phyloP scores from a whole-genome alignment of 2,888 invertebrate genomes.

The Tiliacea aurago region DNA sequence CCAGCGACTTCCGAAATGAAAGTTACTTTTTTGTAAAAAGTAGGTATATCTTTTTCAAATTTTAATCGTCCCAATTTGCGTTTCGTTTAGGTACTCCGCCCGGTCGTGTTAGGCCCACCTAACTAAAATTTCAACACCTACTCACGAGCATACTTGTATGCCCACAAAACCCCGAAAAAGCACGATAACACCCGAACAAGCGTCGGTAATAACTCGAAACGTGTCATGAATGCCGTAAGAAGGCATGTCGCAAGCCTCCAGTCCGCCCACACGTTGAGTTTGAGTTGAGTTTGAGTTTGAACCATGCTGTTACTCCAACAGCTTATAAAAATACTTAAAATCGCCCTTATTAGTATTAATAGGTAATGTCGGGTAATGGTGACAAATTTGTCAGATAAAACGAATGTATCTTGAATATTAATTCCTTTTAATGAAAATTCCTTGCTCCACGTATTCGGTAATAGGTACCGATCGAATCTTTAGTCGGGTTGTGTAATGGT shows the following conservation, averaged over 20 bases:
- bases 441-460: slow-evolving; percentile 29
- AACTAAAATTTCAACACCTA: slow-evolving; percentile 38
- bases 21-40: too few relatives aligned
- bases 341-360: slow-evolving; percentile 66
- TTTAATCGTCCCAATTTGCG: too few relatives aligned
- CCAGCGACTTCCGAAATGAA: too few relatives aligned
- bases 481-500: slow-evolving; percentile 43
- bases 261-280: slow-evolving; percentile 69
- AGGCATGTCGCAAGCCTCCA: slow-evolving; percentile 45
- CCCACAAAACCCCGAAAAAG: slow-evolving; percentile 51
- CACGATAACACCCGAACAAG: slow-evolving; percentile 62
- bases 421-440: slow-evolving; percentile 64
- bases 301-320: slow-evolving; percentile 40
- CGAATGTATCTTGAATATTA: slow-evolving; percentile 66
- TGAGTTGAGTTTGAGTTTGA: too few relatives aligned
- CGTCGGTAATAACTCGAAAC: slow-evolving; percentile 59
- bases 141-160: slow-evolving; percentile 27
- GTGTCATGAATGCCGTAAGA: slow-evolving; percentile 51
- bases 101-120: not conserved
- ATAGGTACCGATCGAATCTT: slow-evolving; percentile 42
- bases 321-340: slow-evolving; percentile 60
- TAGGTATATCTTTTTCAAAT: too few relatives aligned
- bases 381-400: slow-evolving; percentile 67
- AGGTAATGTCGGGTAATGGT: slow-evolving; percentile 61
- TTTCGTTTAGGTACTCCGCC: not conserved